Base-by-base conservation (phyloP, 2,888 invertebrate genomes). In the Agrenia bidenticulata region DNA sequence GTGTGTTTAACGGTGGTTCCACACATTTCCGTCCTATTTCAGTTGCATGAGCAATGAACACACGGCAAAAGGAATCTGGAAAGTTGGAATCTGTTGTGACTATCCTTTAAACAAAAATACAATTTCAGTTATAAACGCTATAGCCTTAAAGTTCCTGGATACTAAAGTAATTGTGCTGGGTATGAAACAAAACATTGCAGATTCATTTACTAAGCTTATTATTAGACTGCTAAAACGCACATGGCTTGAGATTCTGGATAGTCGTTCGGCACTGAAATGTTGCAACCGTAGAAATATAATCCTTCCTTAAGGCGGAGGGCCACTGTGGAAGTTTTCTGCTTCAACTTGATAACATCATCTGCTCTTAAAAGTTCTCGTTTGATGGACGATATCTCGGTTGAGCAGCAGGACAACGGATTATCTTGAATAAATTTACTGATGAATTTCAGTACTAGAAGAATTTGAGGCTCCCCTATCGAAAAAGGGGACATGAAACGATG, bases 21-120 rank as follows among this genome's bases (percentile, higher is more conserved):
- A 87, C 85, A 79, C 88, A 88, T 77, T 83, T 83, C 49, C 89
- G 82, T 0, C 86, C 86, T 64, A 88, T 84, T 80, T 89, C 89
- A 55, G 82, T 83, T 0, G 86, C 84, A 78, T 89, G 88, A 0
- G 84, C 87, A 64, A 84, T 78, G 70, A 89, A 83, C 78, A 85
- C 87, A 1, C 84, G 80, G 69, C 81, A 81, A 69, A 89, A 83
- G 2, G 86, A 79, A 11, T 82, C 80, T 4, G 89, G 87, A 75
- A 89, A 86, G 80, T 88, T 89, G 56, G 86, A 85, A 54, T 86
- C 84, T 17, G 82, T 80, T 71, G 85, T 81, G 71, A 84, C 82
- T 55, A 88, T 78, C 57, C 86, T n/a, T n/a, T n/a, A n/a, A n/a
- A n/a, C n/a, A n/a, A n/a, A n/a, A n/a, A n/a, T n/a, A n/a, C n/a